Evolutionary conservation across 35 echinoderm and acorn worm species (phyloP).

Genomic region (Patiria miniata): DNA sequence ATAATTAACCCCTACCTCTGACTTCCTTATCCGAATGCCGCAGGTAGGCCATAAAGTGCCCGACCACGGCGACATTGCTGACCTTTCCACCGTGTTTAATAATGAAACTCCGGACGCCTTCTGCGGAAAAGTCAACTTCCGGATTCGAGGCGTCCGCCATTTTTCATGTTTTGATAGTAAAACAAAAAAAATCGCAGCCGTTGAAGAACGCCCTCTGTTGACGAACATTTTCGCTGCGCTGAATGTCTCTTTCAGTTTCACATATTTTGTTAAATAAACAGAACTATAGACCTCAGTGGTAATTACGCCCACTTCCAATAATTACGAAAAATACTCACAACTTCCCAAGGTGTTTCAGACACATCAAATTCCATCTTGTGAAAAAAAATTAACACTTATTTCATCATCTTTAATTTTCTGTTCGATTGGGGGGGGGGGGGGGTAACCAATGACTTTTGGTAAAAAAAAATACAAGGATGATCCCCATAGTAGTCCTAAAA

Average conservation of each 20-base stretch:
- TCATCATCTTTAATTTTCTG: too few species aligned
- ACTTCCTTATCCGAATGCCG: constrained; percentile 45
- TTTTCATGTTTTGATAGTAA: constrained; percentile 28
- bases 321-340: too few species aligned
- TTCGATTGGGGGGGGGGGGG: too few species aligned
- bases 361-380: background rate
- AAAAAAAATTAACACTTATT: background rate
- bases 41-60: constrained; percentile 52
- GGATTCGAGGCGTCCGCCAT: constrained; percentile 47
- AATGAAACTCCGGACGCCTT: constrained; percentile 47
- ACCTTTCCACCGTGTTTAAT: constrained; percentile 30
- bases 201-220: constrained; percentile 10
- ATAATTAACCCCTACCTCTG: background rate
- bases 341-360: background rate
- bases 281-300: too few species aligned
- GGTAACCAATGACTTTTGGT: too few species aligned
- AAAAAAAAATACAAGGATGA: background rate
- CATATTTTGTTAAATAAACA: background rate
- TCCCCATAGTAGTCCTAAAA: too few species aligned
- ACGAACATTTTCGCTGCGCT: background rate
- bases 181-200: too few species aligned
- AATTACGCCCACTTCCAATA: too few species aligned
- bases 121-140: constrained; percentile 55
- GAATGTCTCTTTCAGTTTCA: background rate
- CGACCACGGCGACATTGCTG: constrained; percentile 62